Base-by-base conservation (phyloP, 2,888 invertebrate genomes). In the Thumatha senex region DNA sequence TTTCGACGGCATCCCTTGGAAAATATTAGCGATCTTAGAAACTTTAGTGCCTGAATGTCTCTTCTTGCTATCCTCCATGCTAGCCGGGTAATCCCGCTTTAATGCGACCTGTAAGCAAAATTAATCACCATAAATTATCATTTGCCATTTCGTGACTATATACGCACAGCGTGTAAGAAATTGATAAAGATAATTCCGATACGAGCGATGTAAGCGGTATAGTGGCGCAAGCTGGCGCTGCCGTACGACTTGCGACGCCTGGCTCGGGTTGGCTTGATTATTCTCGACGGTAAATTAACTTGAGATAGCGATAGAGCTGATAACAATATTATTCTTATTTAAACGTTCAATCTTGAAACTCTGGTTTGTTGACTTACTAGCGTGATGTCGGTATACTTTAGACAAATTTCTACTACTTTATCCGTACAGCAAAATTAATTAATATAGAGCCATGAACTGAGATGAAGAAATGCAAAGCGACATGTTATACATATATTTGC, bases 21-120 rank as follows among this genome's bases (percentile, higher is more conserved):
- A 97, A 80, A 97, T 96, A 86, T 97, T 97, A 54, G 97, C 97
- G 67, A 97, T 97, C 92, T 97, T 96, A 61, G 97, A 97, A 76
- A 97, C 97, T 92, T 97, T 97, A 71, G 95, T 94, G 85, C 96
- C 96, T 67, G 84, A 74, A 80, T 93, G 93, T 68, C 93, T 89
- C 74, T 93, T 93, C 83, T 93, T 93, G 69, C 94, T 93, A 81
- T 95, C 95, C 89, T 95, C 93, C 93, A 95, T 92, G 76, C 92
- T 93, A 92, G 91, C 76, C 87, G 81, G 85, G 78, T 84, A 81
- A 70, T 82, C 86, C 91, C 87, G 88, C 76, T 88, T 91, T 81
- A 92, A 84, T 80, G 82, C 84, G 76, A 90, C 80, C 92, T 92
- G 91, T 58, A 92, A 90, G 66, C 77, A 71, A 56, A 78, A 81